Evolutionary conservation across 2,113 vertebrate genomes (phyloP), one percentile per base, ranked within the genome.

Genomic region (Ochotona princeps): DNA sequence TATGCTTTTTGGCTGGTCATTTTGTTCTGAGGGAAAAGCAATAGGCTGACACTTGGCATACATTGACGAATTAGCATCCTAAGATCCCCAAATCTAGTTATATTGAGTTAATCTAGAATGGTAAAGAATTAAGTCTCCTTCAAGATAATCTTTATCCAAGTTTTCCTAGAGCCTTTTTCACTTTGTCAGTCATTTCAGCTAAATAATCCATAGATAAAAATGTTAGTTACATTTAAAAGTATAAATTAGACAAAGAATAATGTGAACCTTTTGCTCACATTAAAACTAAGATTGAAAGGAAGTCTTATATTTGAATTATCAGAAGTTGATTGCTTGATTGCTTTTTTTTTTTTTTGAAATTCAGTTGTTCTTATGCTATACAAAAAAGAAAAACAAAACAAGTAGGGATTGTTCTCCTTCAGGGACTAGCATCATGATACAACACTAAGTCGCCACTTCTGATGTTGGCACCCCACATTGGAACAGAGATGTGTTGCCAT

Each of bases 211-310:
- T 51, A 30, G 30, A 51, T 30, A 79, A 4, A 44, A 63, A 60
- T 11, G n/a, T 63, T 66, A 87, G 65, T 87, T 74, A n/a, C 86
- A 83, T 83, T 57, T 92, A 63, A 60, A 79, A 57, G 47, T 80
- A 75, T 66, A 92, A 91, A 67, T 63, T 67, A 87, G 4, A 21
- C 57, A 80, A 83, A 72, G 73, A 17, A 61, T 87, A 92, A 67
- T 21, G 51, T 66, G 26, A 95, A 60, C 18, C 9, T n/a, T 73
- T 35, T 63, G 10, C 25, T 88, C 10, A 61, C 30, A 81, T 85
- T 57, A 28, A 96, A 92, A 79, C 72, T 61, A 91, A 87, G 47
- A 73, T 28, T 91, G 73, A 80, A 91, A 89, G 23, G 7, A 90
- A 84, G 74, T 65, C 28, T 95, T 26, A 49, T 28, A 14, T 82